Evolutionary conservation across 2,888 invertebrate species (phyloP), one percentile per base, ranked within the genome.

Genomic region (Phasia obesa): DNA sequence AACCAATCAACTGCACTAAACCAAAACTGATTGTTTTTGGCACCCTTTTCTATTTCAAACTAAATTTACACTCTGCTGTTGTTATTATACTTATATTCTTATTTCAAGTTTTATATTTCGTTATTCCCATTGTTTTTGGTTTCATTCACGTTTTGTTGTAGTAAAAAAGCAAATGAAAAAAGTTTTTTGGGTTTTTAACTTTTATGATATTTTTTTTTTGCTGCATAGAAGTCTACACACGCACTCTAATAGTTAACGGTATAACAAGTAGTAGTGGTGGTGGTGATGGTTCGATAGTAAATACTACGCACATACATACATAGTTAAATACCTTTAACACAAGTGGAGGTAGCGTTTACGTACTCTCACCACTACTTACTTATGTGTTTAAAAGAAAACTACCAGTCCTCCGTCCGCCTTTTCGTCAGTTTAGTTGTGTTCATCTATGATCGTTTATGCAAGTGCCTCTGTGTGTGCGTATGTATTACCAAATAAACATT

Each of bases 1-100:
- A 83, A 79, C 70, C 64, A 76, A 76, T 65, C 70, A 78, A 76
- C 65, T 71, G 57, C 53, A 71, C 60, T 73, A 57, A 75, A 76
- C 51, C 19, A 60, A 59, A 70, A 76, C 70, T 80, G 79, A 76
- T 76, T 76, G 70, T 27, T 65, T 67, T 71, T 76, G 70, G 70
- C 70, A 76, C 42, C 70, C 76, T 64, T 70, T 65, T 75, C 76
- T 59, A 59, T 81, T 70, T 31, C 51, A 49, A 70, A 75, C 81
- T 64, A 75, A 78, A 82, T 77, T 57, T 60, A 60, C 47, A 60
- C 62, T 71, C 71, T 67, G 27, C 73, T 60, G 51, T 51, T 70
- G 78, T 69, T 83, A 35, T 73, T 71, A 65, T 69, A 31, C 51
- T 35, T 11, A 35, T 11, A 49, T 74, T 82, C 65, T 67, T 49